Evolutionary conservation across 2,113 vertebrate genomes (phyloP).

Genomic region (Notechis scutatus): DNA sequence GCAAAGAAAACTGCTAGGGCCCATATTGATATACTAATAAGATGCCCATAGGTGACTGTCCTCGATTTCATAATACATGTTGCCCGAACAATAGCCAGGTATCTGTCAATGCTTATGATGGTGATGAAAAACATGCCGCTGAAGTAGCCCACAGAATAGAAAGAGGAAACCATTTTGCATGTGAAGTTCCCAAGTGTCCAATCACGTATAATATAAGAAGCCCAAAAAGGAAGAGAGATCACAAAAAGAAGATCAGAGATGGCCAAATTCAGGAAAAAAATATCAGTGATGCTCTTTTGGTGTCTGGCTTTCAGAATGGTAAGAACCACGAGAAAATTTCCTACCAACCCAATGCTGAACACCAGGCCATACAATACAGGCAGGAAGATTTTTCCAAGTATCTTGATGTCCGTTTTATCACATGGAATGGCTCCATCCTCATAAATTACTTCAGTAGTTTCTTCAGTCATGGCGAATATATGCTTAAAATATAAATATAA

Average conservation of each 20-base stretch:
- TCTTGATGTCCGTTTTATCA: slow-evolving; percentile 48
- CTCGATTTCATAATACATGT: slow-evolving; percentile 74
- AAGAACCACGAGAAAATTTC: slow-evolving; percentile 82
- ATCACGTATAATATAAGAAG: slow-evolving; percentile 65
- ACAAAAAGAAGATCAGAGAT: slow-evolving; percentile 83
- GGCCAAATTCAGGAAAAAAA: slow-evolving; percentile 88
- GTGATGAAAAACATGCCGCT: slow-evolving; percentile 86
- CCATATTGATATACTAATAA: slow-evolving; percentile 74
- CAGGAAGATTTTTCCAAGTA: slow-evolving; percentile 60
- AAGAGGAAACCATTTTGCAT: slow-evolving; percentile 76
- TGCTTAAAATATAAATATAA: slow-evolving; percentile 18
- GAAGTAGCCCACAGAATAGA: slow-evolving; percentile 82
- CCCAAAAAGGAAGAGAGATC: slow-evolving; percentile 83
- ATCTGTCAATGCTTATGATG: slow-evolving; percentile 86
- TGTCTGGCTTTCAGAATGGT: slow-evolving; percentile 69
- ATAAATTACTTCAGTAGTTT: slow-evolving; percentile 21
- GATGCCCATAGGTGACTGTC: slow-evolving; percentile 66
- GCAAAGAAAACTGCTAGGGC: slow-evolving; percentile 71
- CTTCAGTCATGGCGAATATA: slow-evolving; percentile 51
- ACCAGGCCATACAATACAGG: slow-evolving; percentile 66
- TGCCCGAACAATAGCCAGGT: slow-evolving; percentile 84
- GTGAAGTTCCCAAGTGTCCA: slow-evolving; percentile 73
- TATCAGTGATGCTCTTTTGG: slow-evolving; percentile 82
- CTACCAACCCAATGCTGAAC: slow-evolving; percentile 79
- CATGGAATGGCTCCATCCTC: slow-evolving; percentile 52